Evolutionary conservation across 2,888 invertebrate genomes (phyloP).

Genomic region (Aphidius colemani): DNA sequence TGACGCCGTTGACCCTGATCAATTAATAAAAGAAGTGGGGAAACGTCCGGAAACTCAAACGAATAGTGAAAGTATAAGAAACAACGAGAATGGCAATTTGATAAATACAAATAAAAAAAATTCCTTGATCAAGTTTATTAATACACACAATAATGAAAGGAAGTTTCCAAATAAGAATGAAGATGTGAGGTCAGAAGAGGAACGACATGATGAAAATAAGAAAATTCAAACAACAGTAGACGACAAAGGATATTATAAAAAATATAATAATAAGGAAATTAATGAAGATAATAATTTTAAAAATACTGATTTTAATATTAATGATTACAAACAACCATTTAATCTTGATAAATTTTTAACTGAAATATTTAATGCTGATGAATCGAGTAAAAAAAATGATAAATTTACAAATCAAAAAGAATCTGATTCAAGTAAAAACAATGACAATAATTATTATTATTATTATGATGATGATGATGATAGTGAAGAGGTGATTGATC

Average conservation of each 20-base stretch:
- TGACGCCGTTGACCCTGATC: slow-evolving; percentile 39
- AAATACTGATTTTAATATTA: slow-evolving; percentile 41
- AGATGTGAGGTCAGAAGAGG: slow-evolving; percentile 19
- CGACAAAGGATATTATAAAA: slow-evolving; percentile 13
- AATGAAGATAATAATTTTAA: slow-evolving; percentile 34
- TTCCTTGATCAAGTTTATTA: slow-evolving; percentile 8
- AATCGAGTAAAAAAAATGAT: slow-evolving; percentile 31
- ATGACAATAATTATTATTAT: not conserved
- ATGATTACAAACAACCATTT: slow-evolving; percentile 44
- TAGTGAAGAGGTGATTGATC: not conserved
- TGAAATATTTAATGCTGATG: slow-evolving; percentile 26
- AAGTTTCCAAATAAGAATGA: slow-evolving; percentile 28
- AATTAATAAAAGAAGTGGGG: slow-evolving; percentile 30
- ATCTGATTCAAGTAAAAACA: not conserved
- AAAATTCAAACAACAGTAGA: not conserved
- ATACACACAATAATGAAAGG: slow-evolving; percentile 1
- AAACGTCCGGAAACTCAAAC: slow-evolving; percentile 19
- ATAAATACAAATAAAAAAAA: slow-evolving; percentile 23
- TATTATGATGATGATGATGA: slow-evolving; percentile 4
- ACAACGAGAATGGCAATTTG: slow-evolving; percentile 11
- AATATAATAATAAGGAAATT: slow-evolving; percentile 34
- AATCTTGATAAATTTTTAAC: slow-evolving; percentile 40
- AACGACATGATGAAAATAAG: slow-evolving; percentile 14
- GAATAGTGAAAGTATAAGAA: slow-evolving; percentile 29
- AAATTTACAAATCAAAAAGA: not conserved